These are phyloP conservation scores for Drosophila repletoides DNA, from an alignment of 1,140 invertebrate species.

Conservation along the genomic window DNA sequence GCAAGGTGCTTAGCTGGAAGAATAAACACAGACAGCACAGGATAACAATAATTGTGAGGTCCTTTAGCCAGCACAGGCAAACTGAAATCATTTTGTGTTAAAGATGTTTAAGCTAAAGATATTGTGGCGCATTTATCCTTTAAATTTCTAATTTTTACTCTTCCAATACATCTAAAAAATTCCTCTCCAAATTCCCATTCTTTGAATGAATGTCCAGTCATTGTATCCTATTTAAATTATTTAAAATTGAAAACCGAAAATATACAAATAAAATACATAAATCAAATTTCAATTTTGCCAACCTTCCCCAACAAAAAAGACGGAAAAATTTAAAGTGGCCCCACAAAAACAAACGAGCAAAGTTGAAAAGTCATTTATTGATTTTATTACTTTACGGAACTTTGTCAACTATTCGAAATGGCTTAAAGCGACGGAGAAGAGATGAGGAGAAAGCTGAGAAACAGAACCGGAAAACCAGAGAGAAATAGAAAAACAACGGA, in stretches of 20 bases:
- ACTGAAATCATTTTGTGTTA: background rate
- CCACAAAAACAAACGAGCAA: conserved; percentile 17
- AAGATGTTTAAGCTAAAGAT: background rate
- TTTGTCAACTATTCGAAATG: conserved; percentile 47
- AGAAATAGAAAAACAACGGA: conserved; percentile 1
- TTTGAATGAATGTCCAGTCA: too few relatives aligned
- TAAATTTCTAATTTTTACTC: too few relatives aligned
- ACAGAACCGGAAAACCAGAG: conserved; percentile 15
- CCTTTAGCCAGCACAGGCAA: background rate
- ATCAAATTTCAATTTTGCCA: conserved; percentile 32
- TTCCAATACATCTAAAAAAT: background rate
- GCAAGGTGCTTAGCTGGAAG: conserved; percentile 33
- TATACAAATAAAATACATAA: conserved; percentile 16
- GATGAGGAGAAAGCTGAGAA: background rate
- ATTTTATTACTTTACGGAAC: conserved; percentile 53
- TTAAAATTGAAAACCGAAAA: background rate
- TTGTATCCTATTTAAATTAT: conserved; percentile 16
- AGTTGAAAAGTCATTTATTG: conserved; percentile 60
- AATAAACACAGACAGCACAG: conserved; percentile 10
- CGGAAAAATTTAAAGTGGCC: conserved; percentile 31
- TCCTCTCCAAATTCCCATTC: background rate
- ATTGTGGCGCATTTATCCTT: too few relatives aligned
- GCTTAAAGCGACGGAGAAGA: background rate
- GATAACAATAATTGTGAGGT: conserved; percentile 3
- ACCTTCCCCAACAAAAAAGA: conserved; percentile 17